These are phyloP conservation scores for Vultur gryphus DNA, from an alignment of 2,797 vertebrate genomes.

Conservation along the genomic window DNA sequence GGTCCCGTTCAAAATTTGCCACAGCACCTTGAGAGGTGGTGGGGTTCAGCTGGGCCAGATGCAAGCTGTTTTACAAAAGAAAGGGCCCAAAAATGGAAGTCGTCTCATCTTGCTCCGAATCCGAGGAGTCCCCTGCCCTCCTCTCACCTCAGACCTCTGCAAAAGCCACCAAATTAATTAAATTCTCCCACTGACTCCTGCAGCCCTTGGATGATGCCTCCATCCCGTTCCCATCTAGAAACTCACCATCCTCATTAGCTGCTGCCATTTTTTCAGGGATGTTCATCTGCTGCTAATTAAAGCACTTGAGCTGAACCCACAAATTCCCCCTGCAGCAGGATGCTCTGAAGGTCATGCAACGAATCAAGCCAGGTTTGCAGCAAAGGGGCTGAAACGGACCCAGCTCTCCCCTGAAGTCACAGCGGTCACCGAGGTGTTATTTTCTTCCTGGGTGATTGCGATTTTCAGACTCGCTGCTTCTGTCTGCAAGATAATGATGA, in stretches of 20 bases:
- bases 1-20: accelerated
- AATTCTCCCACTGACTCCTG: not conserved
- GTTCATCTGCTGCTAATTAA: not conserved
- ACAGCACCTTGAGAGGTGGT: too few species aligned
- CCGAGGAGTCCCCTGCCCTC: not conserved
- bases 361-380: not conserved
- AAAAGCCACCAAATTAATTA: not conserved
- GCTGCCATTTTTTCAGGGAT: not conserved
- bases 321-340: not conserved
- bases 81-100: not conserved
- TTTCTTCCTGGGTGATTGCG: not conserved
- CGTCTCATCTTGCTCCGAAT: not conserved
- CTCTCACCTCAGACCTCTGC: not conserved
- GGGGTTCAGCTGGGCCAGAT: not conserved
- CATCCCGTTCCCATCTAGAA: not conserved
- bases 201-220: not conserved
- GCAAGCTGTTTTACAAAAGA: not conserved
- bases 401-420: not conserved
- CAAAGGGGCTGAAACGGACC: not conserved
- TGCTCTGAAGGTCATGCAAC: not conserved
- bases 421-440: not conserved
- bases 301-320: not conserved
- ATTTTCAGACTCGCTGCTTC: not conserved
- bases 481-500: not conserved
- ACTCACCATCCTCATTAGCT: not conserved